Conservation (phyloP, 2,888 invertebrate genomes). For the Mellilla xanthometata region DNA sequence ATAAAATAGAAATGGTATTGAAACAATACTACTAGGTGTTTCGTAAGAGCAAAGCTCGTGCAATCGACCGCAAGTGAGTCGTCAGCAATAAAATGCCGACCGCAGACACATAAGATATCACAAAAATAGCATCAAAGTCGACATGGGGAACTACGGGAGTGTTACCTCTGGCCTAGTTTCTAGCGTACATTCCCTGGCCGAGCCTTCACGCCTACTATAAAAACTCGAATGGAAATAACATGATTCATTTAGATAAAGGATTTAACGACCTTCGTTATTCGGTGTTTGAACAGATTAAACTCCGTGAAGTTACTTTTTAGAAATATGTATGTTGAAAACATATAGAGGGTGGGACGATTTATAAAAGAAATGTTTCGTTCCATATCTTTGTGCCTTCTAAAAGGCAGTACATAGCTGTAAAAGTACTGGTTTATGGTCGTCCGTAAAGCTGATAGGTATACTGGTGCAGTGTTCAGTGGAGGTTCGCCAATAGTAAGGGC, state of each 20-base stretch:
- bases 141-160: slow-evolving; percentile 50
- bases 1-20: slow-evolving; percentile 18
- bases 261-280: slow-evolving; percentile 29
- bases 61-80: slow-evolving; percentile 53
- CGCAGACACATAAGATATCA: slow-evolving; percentile 63
- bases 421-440: slow-evolving; percentile 6
- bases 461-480: slow-evolving; percentile 14
- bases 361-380: slow-evolving; percentile 9
- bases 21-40: slow-evolving; percentile 25
- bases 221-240: slow-evolving; percentile 42
- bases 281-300: slow-evolving; percentile 23
- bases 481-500: slow-evolving; percentile 31
- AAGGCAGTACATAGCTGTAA: slow-evolving; percentile 10
- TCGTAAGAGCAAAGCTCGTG: slow-evolving; percentile 33
- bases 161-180: slow-evolving; percentile 69
- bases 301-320: slow-evolving; percentile 14
- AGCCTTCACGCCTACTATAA: slow-evolving; percentile 42
- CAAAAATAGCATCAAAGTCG: slow-evolving; percentile 72
- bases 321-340: slow-evolving; percentile 16
- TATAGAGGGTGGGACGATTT: slow-evolving; percentile 10
- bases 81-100: slow-evolving; percentile 59
- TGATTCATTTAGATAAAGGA: slow-evolving; percentile 21
- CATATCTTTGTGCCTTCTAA: slow-evolving; percentile 5
- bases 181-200: slow-evolving; percentile 45
- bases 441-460: background rate